Percentiles rank a stretch among this genome's conserved stretches.
These are phyloP conservation scores for Watersipora subatra DNA, from an alignment of 1,140 invertebrate species.

Conservation along the genomic window DNA sequence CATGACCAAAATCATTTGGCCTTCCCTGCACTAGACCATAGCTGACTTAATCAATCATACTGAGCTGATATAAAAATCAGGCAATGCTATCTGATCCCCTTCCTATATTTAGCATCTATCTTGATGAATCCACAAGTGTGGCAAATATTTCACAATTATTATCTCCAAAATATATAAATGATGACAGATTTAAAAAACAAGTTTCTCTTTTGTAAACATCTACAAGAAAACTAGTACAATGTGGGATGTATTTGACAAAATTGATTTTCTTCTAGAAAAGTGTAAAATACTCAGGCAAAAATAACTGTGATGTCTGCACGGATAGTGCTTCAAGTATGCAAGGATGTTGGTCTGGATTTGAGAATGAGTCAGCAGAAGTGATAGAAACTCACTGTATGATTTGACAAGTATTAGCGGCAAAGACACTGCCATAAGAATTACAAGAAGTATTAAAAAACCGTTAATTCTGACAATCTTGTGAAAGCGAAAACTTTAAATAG, in stretches of 20 bases:
- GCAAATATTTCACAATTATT: slow-evolving; percentile 13
- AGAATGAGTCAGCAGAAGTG: slow-evolving; percentile 12
- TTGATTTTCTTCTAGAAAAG: slow-evolving; percentile 11
- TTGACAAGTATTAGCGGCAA: slow-evolving; percentile 15
- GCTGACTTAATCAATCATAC: too few species aligned
- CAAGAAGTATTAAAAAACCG: slow-evolving; percentile 13
- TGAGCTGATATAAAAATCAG: slow-evolving; percentile 14
- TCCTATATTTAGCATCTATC: slow-evolving; percentile 13
- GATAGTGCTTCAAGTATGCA: slow-evolving; percentile 22
- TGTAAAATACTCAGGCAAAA: slow-evolving; percentile 8
- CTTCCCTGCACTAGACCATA: too few species aligned
- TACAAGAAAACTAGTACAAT: slow-evolving; percentile 10
- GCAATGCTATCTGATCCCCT: slow-evolving; percentile 12
- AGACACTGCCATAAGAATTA: slow-evolving; percentile 15
- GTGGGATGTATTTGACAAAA: slow-evolving; percentile 11
- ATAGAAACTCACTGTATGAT: slow-evolving; percentile 19
- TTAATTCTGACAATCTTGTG: slow-evolving; percentile 20
- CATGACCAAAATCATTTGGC: too few species aligned
- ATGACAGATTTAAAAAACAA: slow-evolving; percentile 14
- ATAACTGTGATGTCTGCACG: slow-evolving; percentile 16
- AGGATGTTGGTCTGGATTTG: slow-evolving; percentile 15
- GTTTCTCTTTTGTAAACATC: slow-evolving; percentile 16
- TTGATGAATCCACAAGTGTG: slow-evolving; percentile 22
- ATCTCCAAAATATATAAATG: slow-evolving; percentile 15
- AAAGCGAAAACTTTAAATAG: slow-evolving; percentile 17